Base-by-base conservation (phyloP, 2,113 vertebrate species). In the Speoplatyrhinus poulsoni region DNA sequence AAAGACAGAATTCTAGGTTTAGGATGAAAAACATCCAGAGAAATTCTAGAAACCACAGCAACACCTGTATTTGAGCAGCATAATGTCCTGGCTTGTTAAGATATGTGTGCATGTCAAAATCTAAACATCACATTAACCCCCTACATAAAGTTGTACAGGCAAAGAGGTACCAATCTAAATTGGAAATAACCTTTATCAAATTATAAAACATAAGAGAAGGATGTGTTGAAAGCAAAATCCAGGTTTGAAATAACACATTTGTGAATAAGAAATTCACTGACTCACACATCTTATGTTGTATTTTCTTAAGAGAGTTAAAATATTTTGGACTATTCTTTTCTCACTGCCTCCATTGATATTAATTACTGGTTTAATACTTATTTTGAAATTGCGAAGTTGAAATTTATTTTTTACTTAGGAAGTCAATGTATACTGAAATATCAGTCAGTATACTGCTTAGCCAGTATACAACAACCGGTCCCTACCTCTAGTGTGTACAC, bases 311-410 rank as follows among this genome's bases (percentile, higher is more conserved):
- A 41, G 64, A 53, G 69, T 70, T 69, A 67, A 68, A 75, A 73
- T 69, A 73, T 41, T 52, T 53, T 52, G 12, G 49, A 64, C 12
- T 3, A 74, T 59, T 59, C 3, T 70, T 75, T 70, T 26, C 26
- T 72, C 60, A 58, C 48, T 73, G 61, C 67, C 50, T 73, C 59
- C 62, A 49, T 53, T 75, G 83, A 72, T 49, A 68, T 73, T 83
- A 85, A 48, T 67, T 79, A 15, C 66, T 73, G 55, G 66, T 74
- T 70, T 81, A 75, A n/a, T 19, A 33, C 62, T 67, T 69, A 70
- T 60, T 46, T 13, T 59, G 55, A 67, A 76, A 12, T 33, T 13
- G 11, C 17, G 26, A 80, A 72, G 26, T 50, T 69, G 65, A 69
- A 66, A 50, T 32, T 17, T 48, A 41, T 60, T 60, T 67, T 66